These are phyloP conservation scores for Morone saxatilis DNA, from an alignment of 2,113 vertebrate genomes.

Conservation along the genomic window DNA sequence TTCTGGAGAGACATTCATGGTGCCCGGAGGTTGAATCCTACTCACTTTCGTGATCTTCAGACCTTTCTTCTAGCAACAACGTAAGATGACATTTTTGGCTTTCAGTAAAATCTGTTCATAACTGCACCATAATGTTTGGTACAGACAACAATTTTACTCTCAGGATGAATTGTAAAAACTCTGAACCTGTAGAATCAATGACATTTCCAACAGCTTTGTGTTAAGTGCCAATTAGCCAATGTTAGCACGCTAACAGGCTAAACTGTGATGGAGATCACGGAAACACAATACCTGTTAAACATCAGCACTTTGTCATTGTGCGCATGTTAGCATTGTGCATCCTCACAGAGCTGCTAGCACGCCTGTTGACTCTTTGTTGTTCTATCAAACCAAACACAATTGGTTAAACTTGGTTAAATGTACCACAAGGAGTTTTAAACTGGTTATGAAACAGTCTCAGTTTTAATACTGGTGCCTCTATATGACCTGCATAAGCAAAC, in stretches of 20 bases:
- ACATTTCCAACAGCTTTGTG: not conserved
- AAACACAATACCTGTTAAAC: not conserved
- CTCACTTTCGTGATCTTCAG: not conserved
- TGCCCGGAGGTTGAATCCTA: not conserved
- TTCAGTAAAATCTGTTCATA: not conserved
- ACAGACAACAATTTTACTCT: not conserved
- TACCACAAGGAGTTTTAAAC: too few species aligned
- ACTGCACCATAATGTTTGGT: not conserved
- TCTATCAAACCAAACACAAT: not conserved
- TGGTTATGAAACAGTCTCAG: too few species aligned
- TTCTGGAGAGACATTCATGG: not conserved
- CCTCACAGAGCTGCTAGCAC: not conserved
- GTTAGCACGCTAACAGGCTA: not conserved
- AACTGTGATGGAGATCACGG: not conserved
- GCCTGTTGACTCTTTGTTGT: not conserved
- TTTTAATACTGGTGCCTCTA: too few species aligned
- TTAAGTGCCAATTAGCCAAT: not conserved
- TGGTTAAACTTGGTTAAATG: not conserved
- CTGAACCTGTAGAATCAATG: not conserved
- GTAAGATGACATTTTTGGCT: not conserved
- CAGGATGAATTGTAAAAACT: not conserved
- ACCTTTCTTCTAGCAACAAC: not conserved
- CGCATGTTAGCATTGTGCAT: not conserved
- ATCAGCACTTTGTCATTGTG: not conserved
- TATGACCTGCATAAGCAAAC: too few species aligned